Conservation (phyloP, 2,888 invertebrate species). For the Plutella xylostella region DNA sequence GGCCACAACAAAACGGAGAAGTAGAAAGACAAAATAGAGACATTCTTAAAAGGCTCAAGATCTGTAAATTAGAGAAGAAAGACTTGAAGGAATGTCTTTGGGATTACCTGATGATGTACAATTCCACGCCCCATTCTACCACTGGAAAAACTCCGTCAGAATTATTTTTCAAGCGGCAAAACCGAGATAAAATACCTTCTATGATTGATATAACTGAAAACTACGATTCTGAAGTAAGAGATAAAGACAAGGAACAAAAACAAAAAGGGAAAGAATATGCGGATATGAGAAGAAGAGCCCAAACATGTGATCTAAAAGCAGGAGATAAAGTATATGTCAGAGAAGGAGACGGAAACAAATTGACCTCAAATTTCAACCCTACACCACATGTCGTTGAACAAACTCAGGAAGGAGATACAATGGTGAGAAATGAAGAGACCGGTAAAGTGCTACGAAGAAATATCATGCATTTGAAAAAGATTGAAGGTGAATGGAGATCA, state of each 20-base stretch:
- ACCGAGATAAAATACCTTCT: conserved; percentile 4
- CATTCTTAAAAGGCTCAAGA: conserved; percentile 22
- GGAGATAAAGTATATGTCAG: conserved; percentile 15
- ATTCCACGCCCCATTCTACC: conserved; percentile 24
- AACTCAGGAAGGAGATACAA: conserved; percentile 8
- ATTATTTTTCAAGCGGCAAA: conserved; percentile 1
- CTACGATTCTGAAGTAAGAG: neutral
- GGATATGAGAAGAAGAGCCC: conserved; percentile 14
- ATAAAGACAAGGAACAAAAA: conserved; percentile 10
- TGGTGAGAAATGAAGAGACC: conserved; percentile 13
- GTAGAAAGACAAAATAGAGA: conserved; percentile 13
- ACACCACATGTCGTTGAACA: conserved; percentile 2
- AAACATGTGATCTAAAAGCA: conserved; percentile 5
- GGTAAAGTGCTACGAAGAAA: conserved; percentile 13
- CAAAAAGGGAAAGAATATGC: conserved; percentile 16
- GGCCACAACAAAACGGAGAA: conserved; percentile 10
- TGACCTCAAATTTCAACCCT: neutral
- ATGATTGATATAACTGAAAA: neutral
- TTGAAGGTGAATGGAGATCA: conserved; percentile 14
- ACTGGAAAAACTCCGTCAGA: conserved; percentile 15
- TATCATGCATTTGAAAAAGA: conserved; percentile 13
- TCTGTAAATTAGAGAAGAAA: conserved; percentile 19
- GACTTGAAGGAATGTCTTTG: conserved; percentile 18
- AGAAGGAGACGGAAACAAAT: conserved; percentile 7
- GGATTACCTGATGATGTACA: conserved; percentile 17